Conservation (phyloP, 2,797 vertebrate genomes). For the Platalea minor region DNA sequence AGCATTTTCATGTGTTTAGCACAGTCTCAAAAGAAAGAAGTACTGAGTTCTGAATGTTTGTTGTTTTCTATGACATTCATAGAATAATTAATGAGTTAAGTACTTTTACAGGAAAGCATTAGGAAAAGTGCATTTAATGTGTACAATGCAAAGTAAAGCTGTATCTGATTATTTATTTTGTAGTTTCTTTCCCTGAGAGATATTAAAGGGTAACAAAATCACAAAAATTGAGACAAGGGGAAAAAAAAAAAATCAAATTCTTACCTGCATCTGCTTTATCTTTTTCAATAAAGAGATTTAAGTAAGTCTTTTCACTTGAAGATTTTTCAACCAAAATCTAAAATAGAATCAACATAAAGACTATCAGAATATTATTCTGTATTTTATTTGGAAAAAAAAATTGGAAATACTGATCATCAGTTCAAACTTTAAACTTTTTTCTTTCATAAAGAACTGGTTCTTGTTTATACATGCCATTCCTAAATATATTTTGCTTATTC, state of each 20-base stretch:
- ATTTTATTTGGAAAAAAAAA: not conserved
- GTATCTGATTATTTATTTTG: not conserved
- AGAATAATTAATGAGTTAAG: not conserved
- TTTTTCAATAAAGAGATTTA: conserved; percentile 80
- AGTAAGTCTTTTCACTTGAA: conserved; percentile 74
- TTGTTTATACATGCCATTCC: not conserved
- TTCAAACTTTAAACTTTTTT: not conserved
- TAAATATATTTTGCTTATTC: not conserved
- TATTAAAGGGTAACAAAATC: not conserved
- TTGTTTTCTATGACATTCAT: not conserved
- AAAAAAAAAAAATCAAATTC: not conserved
- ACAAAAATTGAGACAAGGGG: not conserved
- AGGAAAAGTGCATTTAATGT: not conserved
- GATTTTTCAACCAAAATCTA: conserved; percentile 80
- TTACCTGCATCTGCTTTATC: conserved; percentile 78
- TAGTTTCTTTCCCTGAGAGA: not conserved
- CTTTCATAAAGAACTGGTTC: not conserved
- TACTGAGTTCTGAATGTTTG: not conserved
- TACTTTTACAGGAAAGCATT: not conserved
- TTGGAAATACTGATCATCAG: not conserved
- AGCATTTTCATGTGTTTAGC: not conserved
- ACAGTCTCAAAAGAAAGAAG: not conserved
- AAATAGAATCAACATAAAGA: conserved; percentile 3
- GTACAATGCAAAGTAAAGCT: not conserved
- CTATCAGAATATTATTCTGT: not conserved